Conservation (phyloP, 1,140 invertebrate genomes). For the Varroa destructor region DNA sequence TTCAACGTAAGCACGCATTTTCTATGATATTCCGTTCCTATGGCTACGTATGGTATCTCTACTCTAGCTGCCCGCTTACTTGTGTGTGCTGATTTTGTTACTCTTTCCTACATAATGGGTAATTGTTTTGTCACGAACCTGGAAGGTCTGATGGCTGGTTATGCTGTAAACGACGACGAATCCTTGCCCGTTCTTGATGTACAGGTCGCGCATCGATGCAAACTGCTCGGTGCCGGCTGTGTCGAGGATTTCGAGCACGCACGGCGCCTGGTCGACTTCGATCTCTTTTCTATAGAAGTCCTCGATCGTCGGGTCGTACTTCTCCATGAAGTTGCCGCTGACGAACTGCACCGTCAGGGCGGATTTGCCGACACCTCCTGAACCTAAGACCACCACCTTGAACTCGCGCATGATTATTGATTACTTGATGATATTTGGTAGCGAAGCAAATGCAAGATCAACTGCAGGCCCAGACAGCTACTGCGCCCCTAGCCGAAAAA, state of each 20-base stretch:
- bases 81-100: no score
- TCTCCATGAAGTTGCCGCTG: slow-evolving; percentile 97
- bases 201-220: slow-evolving; percentile 98
- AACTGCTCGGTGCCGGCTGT: slow-evolving; percentile 99
- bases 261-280: slow-evolving; percentile 96
- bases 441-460: neutral
- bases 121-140: slow-evolving; percentile 40
- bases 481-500: no score
- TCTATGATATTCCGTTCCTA: no score
- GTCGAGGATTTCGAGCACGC: slow-evolving; percentile 98
- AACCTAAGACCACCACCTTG: slow-evolving; percentile 96
- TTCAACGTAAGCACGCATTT: no score
- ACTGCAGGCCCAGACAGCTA: no score
- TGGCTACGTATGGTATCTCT: no score
- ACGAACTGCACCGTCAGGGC: slow-evolving; percentile 96
- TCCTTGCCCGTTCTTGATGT: slow-evolving; percentile 99
- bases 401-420: slow-evolving; percentile 78
- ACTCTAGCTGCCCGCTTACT: no score
- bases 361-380: slow-evolving; percentile 94
- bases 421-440: neutral
- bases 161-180: slow-evolving; percentile 96
- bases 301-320: slow-evolving; percentile 99
- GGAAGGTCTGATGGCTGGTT: slow-evolving; percentile 80
- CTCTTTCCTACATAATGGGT: no score
- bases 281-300: slow-evolving; percentile 93